Conservation (phyloP, 64 coral and sea anemone species). For the Montipora sp. region DNA sequence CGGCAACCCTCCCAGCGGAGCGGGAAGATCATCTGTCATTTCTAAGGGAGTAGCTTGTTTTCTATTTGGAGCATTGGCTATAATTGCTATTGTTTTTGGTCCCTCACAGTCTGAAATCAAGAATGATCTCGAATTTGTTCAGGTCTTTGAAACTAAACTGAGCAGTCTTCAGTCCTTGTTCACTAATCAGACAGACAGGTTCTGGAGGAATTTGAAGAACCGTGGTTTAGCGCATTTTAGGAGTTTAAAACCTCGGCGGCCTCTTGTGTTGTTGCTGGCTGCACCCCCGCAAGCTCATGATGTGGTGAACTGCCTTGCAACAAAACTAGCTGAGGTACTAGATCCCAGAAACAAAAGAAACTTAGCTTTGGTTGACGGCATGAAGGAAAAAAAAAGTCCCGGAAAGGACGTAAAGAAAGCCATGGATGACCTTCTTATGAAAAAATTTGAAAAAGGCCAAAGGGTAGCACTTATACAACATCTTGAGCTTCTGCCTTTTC, state of each 20-base stretch:
- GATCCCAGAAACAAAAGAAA: constrained; percentile 27
- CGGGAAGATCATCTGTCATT: too few relatives aligned
- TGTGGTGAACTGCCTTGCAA: constrained; percentile 75
- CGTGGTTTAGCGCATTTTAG: constrained; percentile 63
- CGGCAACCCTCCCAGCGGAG: too few relatives aligned
- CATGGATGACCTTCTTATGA: constrained; percentile 43
- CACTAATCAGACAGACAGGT: constrained; percentile 57
- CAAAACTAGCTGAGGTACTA: constrained; percentile 52
- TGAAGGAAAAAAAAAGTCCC: neutral
- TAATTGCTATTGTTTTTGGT: neutral
- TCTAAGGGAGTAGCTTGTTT: too few relatives aligned
- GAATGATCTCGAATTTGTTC: neutral
- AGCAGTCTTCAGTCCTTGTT: constrained; percentile 34
- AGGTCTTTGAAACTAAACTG: constrained; percentile 49
- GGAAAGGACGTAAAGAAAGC: constrained; percentile 44
- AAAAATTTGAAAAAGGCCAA: constrained; percentile 38
- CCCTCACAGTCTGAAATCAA: neutral
- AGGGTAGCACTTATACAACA: constrained; percentile 69
- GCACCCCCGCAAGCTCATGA: constrained; percentile 52
- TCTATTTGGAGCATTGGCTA: too few relatives aligned
- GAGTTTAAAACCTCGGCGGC: constrained; percentile 33
- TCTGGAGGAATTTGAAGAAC: constrained; percentile 69
- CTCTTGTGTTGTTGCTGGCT: constrained; percentile 78
- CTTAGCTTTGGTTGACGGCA: constrained; percentile 49
- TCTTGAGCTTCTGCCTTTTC: constrained; percentile 70